These are phyloP conservation scores for Somateria mollissima DNA, from an alignment of 2,797 vertebrate genomes.

Conservation along the genomic window DNA sequence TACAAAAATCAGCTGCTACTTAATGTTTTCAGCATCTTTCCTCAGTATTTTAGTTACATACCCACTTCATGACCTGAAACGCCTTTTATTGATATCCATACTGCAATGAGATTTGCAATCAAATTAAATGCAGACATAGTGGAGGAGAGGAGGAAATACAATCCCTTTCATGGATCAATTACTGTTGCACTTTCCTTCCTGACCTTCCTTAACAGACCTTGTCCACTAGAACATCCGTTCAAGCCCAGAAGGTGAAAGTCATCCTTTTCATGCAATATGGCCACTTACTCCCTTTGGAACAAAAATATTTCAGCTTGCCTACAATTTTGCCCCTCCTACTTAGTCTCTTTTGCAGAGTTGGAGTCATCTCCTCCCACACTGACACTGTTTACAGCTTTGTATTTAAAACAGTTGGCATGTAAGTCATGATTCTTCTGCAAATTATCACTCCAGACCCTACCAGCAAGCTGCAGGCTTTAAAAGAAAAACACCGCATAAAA, in stretches of 20 bases:
- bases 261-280: conserved; percentile 17
- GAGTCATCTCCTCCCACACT: conserved; percentile 65
- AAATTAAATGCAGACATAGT: neutral
- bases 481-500: neutral
- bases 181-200: neutral
- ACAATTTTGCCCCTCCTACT: conserved; percentile 30
- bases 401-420: conserved; percentile 60
- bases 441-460: conserved; percentile 49
- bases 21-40: neutral
- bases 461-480: conserved; percentile 23
- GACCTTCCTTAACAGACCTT: neutral
- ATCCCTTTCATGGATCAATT: neutral
- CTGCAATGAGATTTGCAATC: neutral
- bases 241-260: neutral
- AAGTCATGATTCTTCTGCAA: conserved; percentile 66
- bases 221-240: neutral
- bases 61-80: neutral
- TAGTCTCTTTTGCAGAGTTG: conserved; percentile 47
- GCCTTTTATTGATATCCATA: neutral
- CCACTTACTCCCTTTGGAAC: conserved; percentile 9
- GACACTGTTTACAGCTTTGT: conserved; percentile 65
- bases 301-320: conserved; percentile 28
- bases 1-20: neutral
- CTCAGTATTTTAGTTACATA: neutral
- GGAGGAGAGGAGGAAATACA: neutral